Base-by-base conservation (phyloP, 2,113 vertebrate species). In the Campylomormyrus tamandua region DNA sequence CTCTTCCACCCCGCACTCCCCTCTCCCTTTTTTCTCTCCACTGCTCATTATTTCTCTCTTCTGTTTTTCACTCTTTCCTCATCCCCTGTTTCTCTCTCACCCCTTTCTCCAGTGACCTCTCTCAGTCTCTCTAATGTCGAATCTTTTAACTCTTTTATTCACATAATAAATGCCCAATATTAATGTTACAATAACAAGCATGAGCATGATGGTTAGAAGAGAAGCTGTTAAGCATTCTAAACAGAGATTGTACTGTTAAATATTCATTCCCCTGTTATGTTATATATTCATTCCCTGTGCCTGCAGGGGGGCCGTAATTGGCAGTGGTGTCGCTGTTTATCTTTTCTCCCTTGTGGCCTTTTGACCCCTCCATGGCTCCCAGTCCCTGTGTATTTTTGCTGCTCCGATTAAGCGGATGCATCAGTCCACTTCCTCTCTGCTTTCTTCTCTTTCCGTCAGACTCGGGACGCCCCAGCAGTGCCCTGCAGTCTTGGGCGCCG, bases 401-500 rank as follows among this genome's bases (percentile, higher is more conserved):
- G 31, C 13, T 3, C 35, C 1, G 5, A 17, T 42, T 39, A 77
- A 39, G 31, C 70, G 11, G 70, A 1, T 77, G 27, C 27, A 7
- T 35, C 35, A 19, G 74, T 80, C 5, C 31, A 35, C 4, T 80
- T 80, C 35, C 48, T 70, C 1, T 56, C 17, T 46, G 13, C 89
- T 49, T 91, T 91, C 91, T 85, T 89, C n/a, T 50, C 49, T 87
- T 17, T 89, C 66, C 66, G 53, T 88, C 80, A 96, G 96, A 96
- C 90, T 93, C 95, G 0, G 95, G 95, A 45, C 96, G 94, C 53
- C 95, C 95, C 0, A 94, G 94, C 90, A 95, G 94, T 0, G 92
- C 97, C 17, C 94, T 97, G 7, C 96, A 97, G 62, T 97, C 97
- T 6, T 95, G 96, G 92, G 96, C 98, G 21, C 96, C 97, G 88